Conservation (phyloP, 2,888 invertebrate genomes). For the Steromphala cineraria region DNA sequence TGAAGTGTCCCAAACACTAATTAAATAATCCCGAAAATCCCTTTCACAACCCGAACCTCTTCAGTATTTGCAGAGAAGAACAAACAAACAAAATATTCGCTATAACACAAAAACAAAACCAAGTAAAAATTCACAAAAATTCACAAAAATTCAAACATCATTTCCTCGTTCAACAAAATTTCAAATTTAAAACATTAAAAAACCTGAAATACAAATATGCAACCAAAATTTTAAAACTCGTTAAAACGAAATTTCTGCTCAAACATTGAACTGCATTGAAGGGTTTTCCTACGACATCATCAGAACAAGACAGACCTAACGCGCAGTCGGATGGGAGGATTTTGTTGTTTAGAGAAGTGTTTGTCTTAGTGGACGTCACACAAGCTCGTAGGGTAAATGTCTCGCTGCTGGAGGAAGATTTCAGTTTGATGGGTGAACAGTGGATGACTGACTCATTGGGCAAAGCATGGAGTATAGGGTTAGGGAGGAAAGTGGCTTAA, state of each 20-base stretch:
- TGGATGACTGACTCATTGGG: too few relatives aligned
- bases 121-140: too few relatives aligned
- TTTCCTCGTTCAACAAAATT: too few relatives aligned
- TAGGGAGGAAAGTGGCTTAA: too few relatives aligned
- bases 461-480: too few relatives aligned
- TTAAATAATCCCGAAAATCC: background rate
- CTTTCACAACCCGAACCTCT: background rate
- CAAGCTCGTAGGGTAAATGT: background rate
- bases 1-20: background rate
- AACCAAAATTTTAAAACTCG: background rate
- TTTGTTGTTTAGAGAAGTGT: background rate
- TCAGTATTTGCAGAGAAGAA: background rate
- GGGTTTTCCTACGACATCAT: background rate
- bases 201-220: too few relatives aligned
- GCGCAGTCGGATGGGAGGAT: constrained; percentile 2
- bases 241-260: background rate
- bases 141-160: too few relatives aligned
- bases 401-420: background rate
- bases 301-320: background rate
- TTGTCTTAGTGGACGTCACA: background rate
- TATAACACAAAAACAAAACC: background rate
- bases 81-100: background rate
- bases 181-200: too few relatives aligned
- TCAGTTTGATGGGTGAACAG: too few relatives aligned
- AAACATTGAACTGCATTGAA: background rate